phyloP scores from a whole-genome alignment of 2,888 invertebrate species.

The Drosophila anomelani region DNA sequence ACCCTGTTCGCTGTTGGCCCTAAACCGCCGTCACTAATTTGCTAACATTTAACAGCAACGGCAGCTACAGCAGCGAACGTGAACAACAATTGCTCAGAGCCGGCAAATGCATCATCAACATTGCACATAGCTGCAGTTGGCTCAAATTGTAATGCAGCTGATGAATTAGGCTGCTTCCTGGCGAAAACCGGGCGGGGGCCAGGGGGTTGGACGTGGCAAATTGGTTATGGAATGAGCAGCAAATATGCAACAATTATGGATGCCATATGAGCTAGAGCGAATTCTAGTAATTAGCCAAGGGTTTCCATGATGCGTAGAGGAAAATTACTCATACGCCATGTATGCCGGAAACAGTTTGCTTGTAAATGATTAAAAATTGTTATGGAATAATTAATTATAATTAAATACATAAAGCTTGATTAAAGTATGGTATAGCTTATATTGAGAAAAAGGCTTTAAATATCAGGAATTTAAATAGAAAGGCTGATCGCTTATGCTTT shows the following conservation, averaged over 20 bases:
- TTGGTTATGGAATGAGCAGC: constrained; percentile 42
- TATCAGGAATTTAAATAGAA: too few species aligned
- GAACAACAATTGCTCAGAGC: constrained; percentile 23
- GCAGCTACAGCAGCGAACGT: constrained; percentile 46
- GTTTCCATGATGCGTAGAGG: constrained; percentile 2
- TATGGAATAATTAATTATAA: neutral
- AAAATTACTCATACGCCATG: constrained; percentile 5
- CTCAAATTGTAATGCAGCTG: constrained; percentile 53
- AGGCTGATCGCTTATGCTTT: neutral
- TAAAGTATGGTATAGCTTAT: too few species aligned
- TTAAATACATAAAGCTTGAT: neutral
- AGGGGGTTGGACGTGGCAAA: neutral
- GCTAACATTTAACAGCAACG: constrained; percentile 70
- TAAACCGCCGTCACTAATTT: constrained; percentile 70
- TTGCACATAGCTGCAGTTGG: constrained; percentile 28
- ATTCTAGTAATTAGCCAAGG: constrained; percentile 41
- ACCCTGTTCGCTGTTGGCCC: constrained; percentile 41
- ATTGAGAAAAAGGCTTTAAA: too few species aligned
- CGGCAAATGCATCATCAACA: constrained; percentile 46
- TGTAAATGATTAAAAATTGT: neutral
- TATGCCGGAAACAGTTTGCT: neutral
- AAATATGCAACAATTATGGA: constrained; percentile 53
- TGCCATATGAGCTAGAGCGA: constrained; percentile 33
- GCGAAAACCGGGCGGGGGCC: neutral
- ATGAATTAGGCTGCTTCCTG: constrained; percentile 44